Percentiles rank a stretch among this genome's conserved stretches.
phyloP scores from a whole-genome alignment of 2,113 vertebrate species.

The Alligator sinensis region DNA sequence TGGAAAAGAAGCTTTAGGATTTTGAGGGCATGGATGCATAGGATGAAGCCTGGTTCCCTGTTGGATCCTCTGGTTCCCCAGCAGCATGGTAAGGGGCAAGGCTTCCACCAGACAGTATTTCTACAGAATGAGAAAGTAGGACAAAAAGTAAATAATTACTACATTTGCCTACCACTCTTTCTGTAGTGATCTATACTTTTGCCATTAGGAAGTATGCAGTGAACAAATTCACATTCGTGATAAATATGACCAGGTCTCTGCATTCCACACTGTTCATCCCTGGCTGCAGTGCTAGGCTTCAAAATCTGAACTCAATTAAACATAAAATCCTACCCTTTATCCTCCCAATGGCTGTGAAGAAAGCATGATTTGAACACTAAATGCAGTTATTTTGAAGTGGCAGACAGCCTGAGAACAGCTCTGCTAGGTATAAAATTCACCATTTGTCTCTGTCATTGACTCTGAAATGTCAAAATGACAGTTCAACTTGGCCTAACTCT shows the following conservation, averaged over 20 bases:
- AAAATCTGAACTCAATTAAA: too few species aligned
- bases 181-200: background rate
- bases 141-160: too few species aligned
- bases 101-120: background rate
- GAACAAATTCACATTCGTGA: background rate
- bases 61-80: background rate
- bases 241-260: constrained; percentile 14
- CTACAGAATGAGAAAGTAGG: background rate
- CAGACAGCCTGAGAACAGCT: background rate
- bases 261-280: too few species aligned
- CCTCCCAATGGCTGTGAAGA: background rate
- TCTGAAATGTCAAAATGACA: too few species aligned
- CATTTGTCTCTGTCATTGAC: background rate
- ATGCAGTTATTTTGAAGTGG: background rate
- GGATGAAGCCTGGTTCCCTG: background rate
- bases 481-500: too few species aligned
- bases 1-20: rapidly evolving
- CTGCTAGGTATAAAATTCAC: background rate
- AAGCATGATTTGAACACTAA: constrained; percentile 40
- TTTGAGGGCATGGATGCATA: background rate
- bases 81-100: background rate
- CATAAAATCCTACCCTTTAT: too few species aligned
- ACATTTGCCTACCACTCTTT: background rate
- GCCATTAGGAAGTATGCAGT: background rate
- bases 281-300: too few species aligned